These are phyloP conservation scores for Entosphenus tridentatus DNA, from an alignment of 2,113 vertebrate genomes.

Conservation along the genomic window DNA sequence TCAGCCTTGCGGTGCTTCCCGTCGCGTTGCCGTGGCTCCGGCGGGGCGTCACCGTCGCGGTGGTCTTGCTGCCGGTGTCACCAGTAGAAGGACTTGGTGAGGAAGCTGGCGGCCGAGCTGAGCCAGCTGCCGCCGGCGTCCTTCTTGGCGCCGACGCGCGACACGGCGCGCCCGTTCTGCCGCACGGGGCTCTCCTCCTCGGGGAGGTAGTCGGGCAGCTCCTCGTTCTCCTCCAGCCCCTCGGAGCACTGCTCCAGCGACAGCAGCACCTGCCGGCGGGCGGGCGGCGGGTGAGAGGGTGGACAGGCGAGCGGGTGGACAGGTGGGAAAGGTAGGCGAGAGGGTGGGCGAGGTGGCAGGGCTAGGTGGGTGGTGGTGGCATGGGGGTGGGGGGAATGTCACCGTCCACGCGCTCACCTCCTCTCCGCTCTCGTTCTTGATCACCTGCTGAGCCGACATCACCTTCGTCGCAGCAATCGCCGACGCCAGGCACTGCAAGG, in stretches of 20 bases:
- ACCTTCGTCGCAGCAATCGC: slow-evolving; percentile 1
- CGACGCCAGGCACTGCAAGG: background rate
- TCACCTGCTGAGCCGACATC: slow-evolving; percentile 2
- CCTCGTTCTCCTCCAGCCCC: background rate
- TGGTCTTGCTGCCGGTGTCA: background rate
- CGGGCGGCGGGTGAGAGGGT: too few species aligned
- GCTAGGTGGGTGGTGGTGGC: too few species aligned
- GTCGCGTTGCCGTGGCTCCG: too few species aligned
- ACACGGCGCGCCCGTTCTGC: background rate
- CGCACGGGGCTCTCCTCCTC: background rate
- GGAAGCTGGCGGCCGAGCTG: background rate
- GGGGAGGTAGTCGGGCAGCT: slow-evolving; percentile 2
- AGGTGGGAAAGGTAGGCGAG: too few species aligned
- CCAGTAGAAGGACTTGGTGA: slow-evolving; percentile 1
- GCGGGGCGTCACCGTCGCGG: too few species aligned
- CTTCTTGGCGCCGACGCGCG: background rate
- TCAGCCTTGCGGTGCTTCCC: too few species aligned
- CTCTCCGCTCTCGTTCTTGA: background rate
- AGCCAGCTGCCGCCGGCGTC: background rate
- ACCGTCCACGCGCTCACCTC: background rate
- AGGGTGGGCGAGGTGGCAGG: too few species aligned
- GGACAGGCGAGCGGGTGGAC: too few species aligned
- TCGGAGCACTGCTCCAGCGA: background rate
- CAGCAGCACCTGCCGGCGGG: background rate
- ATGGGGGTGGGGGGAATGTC: too few species aligned